Base-by-base conservation (phyloP, 1,140 invertebrate genomes). In the Agraylea sexmaculata region DNA sequence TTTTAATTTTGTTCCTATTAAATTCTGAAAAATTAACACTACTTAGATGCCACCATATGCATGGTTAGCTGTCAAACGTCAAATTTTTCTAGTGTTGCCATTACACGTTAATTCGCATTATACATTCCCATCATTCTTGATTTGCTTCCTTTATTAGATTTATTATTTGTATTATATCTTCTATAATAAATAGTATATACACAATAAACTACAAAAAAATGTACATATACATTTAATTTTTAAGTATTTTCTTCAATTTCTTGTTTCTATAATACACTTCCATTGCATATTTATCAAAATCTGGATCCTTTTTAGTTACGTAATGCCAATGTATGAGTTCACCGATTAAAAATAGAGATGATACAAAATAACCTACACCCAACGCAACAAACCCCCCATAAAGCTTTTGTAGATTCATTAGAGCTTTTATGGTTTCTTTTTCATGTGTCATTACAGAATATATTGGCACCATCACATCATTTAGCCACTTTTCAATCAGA, bases 401-500 rank as follows among this genome's bases (percentile, higher is more conserved):
- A 20, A 87, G 68, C 52, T 87, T 87, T 30, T 70, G 66, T 44
- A 86, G 64, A 58, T 81, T 75, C 62, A 86, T 78, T 2, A 84
- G 51, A 20, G 81, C 81, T 59, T 83, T 80, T 8, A 70, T 54
- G 40, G 69, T 63, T 19, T 67, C 58, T 29, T 54, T 49, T 29
- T 75, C 64, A 22, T 50, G 50, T 10, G 42, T 54, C 16, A 65
- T 60, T 6, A 59, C 45, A 12, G 53, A 54, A 29, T 58, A 52
- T 34, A 70, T 65, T 43, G 55, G 57, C 31, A 66, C 58, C 65
- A 80, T 79, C 0, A 75, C 76, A 56, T 87, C 81, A 42, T 73
- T 75, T 1, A 84, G 54, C 85, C 85, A 87, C 56, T 87, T 86
- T 46, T 74, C 65, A 1, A 86, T 70, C 2, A 87, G 62, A 36